Evolutionary conservation across 2,888 invertebrate species (phyloP), one percentile per base, ranked within the genome.

Genomic region (Ophion costatus): DNA sequence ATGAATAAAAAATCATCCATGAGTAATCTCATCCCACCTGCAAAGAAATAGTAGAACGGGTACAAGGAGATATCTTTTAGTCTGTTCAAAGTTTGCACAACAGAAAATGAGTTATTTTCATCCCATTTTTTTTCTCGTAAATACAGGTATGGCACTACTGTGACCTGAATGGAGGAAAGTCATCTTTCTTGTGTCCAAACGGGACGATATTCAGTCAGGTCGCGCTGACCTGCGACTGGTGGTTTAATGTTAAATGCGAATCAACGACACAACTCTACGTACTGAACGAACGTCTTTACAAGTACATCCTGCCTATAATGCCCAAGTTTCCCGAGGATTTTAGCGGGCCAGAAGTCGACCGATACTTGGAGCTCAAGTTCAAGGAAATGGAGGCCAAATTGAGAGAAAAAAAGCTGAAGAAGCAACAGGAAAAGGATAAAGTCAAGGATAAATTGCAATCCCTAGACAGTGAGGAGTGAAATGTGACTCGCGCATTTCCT

Each of bases 141-240:
- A 20, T 92, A 22, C 93, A 97, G 97, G 98, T 98, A 10, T 98
- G 98, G 98, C 98, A 98, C 93, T 98, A 98, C 93, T 98, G 98
- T 92, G 98, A 98, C 92, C 95, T 98, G 80, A 98, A 98, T 91
- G 98, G 98, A 9, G 98, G 98, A 7, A 98, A 98, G 93, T 97
- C 98, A 5, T 98, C 98, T 3, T 98, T 98, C 93, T 94, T 98
- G 56, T 98, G 98, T 90, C 98, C 98, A 70, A 98, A 98, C 92
- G 98, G 98, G 57, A 98, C 98, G 3, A 97, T 98, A 91, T 98
- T 98, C 94, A 98, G 97, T 88, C 98, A 98, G 94, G 97, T 97
- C 17, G 97, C 96, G 0, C 94, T 98, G 64, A 98, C 98, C 0
- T 98, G 98, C 91, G 98, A 98, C 93, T 98, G 98, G 98, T 98